phyloP scores from a whole-genome alignment of 2,797 vertebrate species.

The Alectoris magna region DNA sequence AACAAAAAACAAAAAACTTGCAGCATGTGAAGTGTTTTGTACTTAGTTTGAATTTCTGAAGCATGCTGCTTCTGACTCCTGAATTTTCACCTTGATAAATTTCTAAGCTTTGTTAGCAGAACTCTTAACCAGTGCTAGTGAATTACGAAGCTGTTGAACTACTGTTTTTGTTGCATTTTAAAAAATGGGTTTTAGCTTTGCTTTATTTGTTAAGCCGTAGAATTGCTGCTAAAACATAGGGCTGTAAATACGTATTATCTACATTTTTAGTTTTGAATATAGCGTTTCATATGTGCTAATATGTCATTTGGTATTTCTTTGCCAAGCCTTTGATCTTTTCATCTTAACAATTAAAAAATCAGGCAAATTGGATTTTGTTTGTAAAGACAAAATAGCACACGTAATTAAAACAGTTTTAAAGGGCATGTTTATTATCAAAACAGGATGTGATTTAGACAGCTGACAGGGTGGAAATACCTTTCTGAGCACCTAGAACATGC shows the following conservation, averaged over 20 bases:
- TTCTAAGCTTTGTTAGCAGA: not conserved
- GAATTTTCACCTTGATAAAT: not conserved
- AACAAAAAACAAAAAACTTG: not conserved
- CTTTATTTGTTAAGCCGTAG: not conserved
- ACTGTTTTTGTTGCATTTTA: not conserved
- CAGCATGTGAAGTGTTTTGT: not conserved
- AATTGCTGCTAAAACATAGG: not conserved
- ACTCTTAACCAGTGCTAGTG: not conserved
- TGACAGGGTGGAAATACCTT: not conserved
- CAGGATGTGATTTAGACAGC: not conserved
- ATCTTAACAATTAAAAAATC: not conserved
- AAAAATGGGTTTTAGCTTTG: not conserved
- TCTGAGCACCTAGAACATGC: not conserved
- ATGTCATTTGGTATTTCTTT: not conserved
- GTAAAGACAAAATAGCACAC: not conserved
- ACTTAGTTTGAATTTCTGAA: not conserved
- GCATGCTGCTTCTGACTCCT: not conserved
- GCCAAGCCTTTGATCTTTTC: not conserved
- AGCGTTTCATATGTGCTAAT: fast-evolving
- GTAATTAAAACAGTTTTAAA: not conserved
- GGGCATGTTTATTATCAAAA: conserved; percentile 35
- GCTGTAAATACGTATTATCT: not conserved
- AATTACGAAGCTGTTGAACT: not conserved
- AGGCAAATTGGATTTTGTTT: not conserved
- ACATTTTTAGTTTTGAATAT: not conserved